Evolutionary conservation across 2,113 vertebrate genomes (phyloP).

Genomic region (Ceyx margarethae): DNA sequence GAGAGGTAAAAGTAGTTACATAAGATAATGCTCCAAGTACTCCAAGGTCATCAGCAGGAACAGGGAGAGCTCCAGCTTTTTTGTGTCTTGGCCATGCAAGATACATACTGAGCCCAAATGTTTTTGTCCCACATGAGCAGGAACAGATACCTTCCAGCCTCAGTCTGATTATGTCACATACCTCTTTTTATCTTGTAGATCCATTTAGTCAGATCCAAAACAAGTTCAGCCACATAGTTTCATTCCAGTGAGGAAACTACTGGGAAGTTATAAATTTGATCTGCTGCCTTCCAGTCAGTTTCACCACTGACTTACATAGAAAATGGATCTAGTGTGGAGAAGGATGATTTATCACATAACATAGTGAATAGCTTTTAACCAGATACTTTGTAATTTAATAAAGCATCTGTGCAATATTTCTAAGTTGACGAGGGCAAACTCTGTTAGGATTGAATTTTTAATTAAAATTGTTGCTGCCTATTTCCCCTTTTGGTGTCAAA

Average conservation of each 20-base stretch:
- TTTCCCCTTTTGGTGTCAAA: conserved; percentile 56
- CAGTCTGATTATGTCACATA: neutral
- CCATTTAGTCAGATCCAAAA: neutral
- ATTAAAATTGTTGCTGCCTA: conserved; percentile 48
- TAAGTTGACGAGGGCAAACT: conserved; percentile 13
- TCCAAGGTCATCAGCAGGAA: neutral
- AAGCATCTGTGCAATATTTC: conserved; percentile 43
- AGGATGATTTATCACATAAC: neutral
- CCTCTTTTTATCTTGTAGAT: neutral
- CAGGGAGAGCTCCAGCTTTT: neutral
- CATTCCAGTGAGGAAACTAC: neutral
- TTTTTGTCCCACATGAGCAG: neutral
- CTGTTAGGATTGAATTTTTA: conserved; percentile 59
- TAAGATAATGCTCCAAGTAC: neutral
- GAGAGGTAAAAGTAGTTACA: neutral
- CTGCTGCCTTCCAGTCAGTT: neutral
- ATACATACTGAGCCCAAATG: neutral
- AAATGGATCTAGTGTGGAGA: neutral
- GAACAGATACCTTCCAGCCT: neutral
- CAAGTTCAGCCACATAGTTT: neutral
- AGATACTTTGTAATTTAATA: conserved; percentile 46
- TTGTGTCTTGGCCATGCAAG: rapidly evolving
- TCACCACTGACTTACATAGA: neutral
- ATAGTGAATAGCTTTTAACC: neutral
- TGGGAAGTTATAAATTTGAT: neutral